A percentile compares a stretch with the other conserved stretches of the same genome.
Evolutionary conservation across 2,888 invertebrate species (phyloP).

Genomic region (Sminthurides aquaticus): DNA sequence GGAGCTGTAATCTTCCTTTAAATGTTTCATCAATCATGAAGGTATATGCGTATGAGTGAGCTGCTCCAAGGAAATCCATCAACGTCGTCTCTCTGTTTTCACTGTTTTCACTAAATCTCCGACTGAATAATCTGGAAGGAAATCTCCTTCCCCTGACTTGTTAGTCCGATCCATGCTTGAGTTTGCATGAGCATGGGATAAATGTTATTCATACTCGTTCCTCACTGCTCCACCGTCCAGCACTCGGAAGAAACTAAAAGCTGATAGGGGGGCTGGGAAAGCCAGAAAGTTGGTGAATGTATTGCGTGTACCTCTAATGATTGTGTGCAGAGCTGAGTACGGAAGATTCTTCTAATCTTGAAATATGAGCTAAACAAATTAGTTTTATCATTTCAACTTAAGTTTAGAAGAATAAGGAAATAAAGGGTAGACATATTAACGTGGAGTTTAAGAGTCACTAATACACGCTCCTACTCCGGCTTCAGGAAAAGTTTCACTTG

Average conservation of each 20-base stretch:
- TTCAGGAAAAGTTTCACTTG: no score
- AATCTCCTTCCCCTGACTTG: background rate
- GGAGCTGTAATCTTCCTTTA: constrained; percentile 12
- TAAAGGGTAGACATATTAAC: no score
- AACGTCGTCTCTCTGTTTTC: constrained; percentile 9
- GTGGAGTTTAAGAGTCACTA: no score
- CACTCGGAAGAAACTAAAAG: no score
- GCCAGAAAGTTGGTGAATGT: no score
- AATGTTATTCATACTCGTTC: no score
- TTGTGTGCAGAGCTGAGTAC: background rate
- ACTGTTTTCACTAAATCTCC: background rate
- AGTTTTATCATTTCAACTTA: background rate
- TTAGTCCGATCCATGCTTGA: background rate
- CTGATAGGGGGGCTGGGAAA: no score
- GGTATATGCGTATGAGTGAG: constrained; percentile 2
- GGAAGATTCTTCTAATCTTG: background rate
- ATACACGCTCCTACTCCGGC: no score
- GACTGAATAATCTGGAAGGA: background rate
- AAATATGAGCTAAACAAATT: background rate
- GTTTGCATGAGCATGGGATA: no score
- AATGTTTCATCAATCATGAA: constrained; percentile 24
- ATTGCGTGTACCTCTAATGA: background rate
- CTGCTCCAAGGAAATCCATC: constrained; percentile 18
- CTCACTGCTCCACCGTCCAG: no score
- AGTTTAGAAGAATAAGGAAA: no score